phyloP scores from a whole-genome alignment of 2,888 invertebrate genomes.

The Papilio gigon region DNA sequence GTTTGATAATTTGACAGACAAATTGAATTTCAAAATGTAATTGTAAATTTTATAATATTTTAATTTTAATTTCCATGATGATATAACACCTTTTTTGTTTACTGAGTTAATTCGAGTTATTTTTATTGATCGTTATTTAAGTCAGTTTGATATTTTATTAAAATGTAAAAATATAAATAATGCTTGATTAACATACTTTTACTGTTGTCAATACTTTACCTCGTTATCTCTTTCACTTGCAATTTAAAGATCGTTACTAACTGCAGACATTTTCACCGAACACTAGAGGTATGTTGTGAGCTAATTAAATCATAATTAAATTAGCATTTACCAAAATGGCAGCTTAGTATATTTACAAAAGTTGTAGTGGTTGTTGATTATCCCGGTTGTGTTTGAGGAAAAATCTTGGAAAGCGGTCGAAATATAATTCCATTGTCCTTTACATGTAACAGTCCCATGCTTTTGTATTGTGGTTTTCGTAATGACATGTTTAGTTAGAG shows the following conservation, averaged over 20 bases:
- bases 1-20: constrained; percentile 22
- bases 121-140: constrained; percentile 39
- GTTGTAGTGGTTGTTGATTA: constrained; percentile 59
- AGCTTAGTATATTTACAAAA: constrained; percentile 66
- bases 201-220: constrained; percentile 53
- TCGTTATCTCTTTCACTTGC: constrained; percentile 3
- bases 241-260: not conserved
- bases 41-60: not conserved
- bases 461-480: constrained; percentile 39
- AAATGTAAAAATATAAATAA: constrained; percentile 54
- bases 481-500: not conserved
- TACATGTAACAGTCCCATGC: constrained; percentile 20
- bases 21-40: constrained; percentile 8
- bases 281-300: constrained; percentile 71
- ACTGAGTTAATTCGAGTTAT: constrained; percentile 34
- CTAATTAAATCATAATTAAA: constrained; percentile 64
- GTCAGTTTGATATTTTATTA: constrained; percentile 43
- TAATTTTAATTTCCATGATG: constrained; percentile 26
- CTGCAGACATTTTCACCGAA: constrained; percentile 47
- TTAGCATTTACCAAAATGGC: constrained; percentile 83
- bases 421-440: constrained; percentile 36
- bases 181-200: constrained; percentile 72
- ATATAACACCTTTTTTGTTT: constrained; percentile 33
- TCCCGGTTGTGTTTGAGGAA: constrained; percentile 55
- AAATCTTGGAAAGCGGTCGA: constrained; percentile 53